phyloP scores from a whole-genome alignment of 2,888 invertebrate species.

The Poecilus cupreus region DNA sequence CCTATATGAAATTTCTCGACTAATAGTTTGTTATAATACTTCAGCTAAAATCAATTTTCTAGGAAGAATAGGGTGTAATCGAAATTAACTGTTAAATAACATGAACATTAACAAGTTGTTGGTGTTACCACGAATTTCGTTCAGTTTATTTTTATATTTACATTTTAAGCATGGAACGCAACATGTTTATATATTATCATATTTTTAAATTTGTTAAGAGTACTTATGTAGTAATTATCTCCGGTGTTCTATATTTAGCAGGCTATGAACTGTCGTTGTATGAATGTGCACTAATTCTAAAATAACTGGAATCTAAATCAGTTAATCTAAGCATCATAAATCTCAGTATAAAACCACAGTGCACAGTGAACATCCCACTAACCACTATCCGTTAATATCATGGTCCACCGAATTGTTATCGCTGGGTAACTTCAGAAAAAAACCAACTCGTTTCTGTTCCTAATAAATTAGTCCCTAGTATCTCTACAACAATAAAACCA shows the following conservation, averaged over 20 bases:
- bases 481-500: constrained; percentile 34
- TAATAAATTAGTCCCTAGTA: constrained; percentile 48
- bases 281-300: constrained; percentile 14
- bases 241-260: background rate
- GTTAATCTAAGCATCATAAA: constrained; percentile 18
- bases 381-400: constrained; percentile 23
- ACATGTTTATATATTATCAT: too few species aligned
- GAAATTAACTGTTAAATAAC: too few species aligned
- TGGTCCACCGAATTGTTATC: constrained; percentile 40
- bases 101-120: too few species aligned
- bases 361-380: background rate
- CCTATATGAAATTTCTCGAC: too few species aligned
- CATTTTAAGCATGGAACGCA: too few species aligned
- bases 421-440: constrained; percentile 26
- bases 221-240: too few species aligned
- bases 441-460: constrained; percentile 5
- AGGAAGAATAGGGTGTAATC: too few species aligned
- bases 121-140: too few species aligned
- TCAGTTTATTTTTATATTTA: too few species aligned
- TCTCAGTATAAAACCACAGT: constrained; percentile 6
- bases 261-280: background rate
- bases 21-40: too few species aligned
- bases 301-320: constrained; percentile 29
- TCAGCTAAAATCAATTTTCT: too few species aligned
- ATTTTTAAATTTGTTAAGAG: too few species aligned